These are phyloP conservation scores for Peromyscus nudipes DNA, from an alignment of 2,797 vertebrate genomes.

Conservation along the genomic window DNA sequence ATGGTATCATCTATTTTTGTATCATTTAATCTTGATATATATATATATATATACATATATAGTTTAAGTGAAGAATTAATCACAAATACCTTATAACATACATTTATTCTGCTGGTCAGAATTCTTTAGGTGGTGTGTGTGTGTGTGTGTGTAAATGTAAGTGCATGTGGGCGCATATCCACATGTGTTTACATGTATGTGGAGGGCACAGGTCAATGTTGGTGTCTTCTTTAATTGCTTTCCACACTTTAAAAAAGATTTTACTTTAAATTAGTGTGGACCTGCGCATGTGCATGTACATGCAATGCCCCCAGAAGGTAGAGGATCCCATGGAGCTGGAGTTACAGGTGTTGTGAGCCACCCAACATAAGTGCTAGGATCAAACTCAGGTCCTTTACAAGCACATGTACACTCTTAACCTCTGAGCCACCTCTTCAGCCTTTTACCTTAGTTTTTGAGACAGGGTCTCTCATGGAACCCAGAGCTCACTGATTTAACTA, in stretches of 20 bases:
- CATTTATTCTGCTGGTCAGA: constrained; percentile 58
- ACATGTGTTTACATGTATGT: not conserved
- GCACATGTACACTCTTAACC: not conserved
- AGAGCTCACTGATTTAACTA: not conserved
- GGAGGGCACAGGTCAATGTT: not conserved
- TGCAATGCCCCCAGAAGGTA: too few species aligned
- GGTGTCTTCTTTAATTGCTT: not conserved
- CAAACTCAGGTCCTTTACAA: not conserved
- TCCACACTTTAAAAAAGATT: not conserved
- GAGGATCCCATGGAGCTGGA: not conserved
- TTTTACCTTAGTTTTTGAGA: not conserved
- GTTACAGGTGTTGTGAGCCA: not conserved
- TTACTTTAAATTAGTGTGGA: not conserved
- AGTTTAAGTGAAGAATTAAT: constrained; percentile 51
- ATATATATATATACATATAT: not conserved
- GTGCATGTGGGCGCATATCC: not conserved
- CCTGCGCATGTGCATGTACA: not conserved
- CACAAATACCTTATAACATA: constrained; percentile 10
- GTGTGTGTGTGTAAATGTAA: too few species aligned
- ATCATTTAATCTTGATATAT: constrained; percentile 1
- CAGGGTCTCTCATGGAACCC: not conserved
- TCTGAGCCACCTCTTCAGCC: not conserved
- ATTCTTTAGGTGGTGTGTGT: not conserved
- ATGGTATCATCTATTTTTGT: constrained; percentile 33
- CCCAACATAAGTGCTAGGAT: too few species aligned